A percentile compares a stretch with the other conserved stretches of the same genome.
These are phyloP conservation scores for Chrysogorgia sp. DNA, from an alignment of 92 coral and sea anemone genomes.

Conservation along the genomic window DNA sequence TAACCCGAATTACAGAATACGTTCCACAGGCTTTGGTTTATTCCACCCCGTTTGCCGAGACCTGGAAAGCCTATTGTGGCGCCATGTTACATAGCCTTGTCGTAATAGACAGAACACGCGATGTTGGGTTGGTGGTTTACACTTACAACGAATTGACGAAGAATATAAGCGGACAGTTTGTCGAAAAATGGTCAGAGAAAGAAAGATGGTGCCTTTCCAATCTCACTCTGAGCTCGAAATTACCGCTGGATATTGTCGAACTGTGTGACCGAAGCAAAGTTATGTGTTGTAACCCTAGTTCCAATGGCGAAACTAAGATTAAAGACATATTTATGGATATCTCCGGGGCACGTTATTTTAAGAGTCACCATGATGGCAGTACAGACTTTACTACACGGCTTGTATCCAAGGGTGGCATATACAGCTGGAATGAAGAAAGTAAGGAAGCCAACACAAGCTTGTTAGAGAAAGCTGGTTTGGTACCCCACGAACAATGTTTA, in stretches of 20 bases:
- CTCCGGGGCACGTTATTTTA: slow-evolving; percentile 34
- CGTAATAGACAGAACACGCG: slow-evolving; percentile 38
- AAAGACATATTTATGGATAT: slow-evolving; percentile 31
- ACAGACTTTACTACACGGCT: slow-evolving; percentile 36
- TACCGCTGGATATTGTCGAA: slow-evolving; percentile 23
- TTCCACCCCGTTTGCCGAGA: slow-evolving; percentile 34
- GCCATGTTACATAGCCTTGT: slow-evolving; percentile 38
- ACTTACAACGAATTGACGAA: slow-evolving; percentile 33
- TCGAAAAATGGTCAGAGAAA: slow-evolving; percentile 31
- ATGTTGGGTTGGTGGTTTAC: slow-evolving; percentile 32
- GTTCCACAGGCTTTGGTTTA: slow-evolving; percentile 10
- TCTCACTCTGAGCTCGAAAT: slow-evolving; percentile 37
- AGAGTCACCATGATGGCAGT: slow-evolving; percentile 27
- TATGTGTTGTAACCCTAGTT: background rate
- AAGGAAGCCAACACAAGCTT: slow-evolving; percentile 17
- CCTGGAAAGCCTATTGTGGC: slow-evolving; percentile 39
- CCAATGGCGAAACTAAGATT: slow-evolving; percentile 19
- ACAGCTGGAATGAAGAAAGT: slow-evolving; percentile 45
- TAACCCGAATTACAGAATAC: slow-evolving; percentile 19
- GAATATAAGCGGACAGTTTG: slow-evolving; percentile 41
- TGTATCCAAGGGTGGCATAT: slow-evolving; percentile 23
- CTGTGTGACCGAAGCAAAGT: slow-evolving; percentile 32
- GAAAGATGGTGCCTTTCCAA: slow-evolving; percentile 44
- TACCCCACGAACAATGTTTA: slow-evolving; percentile 50
- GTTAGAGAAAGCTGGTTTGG: slow-evolving; percentile 43